Base-by-base conservation (phyloP, 2,888 invertebrate genomes). In the Apodemia duryi region DNA sequence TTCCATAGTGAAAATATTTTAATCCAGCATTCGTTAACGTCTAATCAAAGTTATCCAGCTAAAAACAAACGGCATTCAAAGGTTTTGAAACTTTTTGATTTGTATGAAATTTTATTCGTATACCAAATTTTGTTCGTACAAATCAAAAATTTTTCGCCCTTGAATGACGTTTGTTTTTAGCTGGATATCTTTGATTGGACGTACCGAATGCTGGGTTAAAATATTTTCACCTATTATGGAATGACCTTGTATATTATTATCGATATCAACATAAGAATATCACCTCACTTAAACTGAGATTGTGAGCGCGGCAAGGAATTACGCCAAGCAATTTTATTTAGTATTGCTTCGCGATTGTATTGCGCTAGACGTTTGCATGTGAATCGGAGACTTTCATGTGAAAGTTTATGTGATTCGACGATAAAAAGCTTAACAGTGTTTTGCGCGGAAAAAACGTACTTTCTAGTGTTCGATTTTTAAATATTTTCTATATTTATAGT, bases 341-440 rank as follows among this genome's bases (percentile, higher is more conserved):
- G 69, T 76, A 71, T 71, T 72, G 75, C 71, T 67, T 70, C 72
- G 75, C 71, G 73, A 69, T 70, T 69, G 69, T 72, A 66, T 67
- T 71, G 72, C 70, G 54, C 35, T 69, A 65, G 72, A 68, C 74
- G 72, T n/a, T 62, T 66, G 74, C 71, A 32, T 57, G 54, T 32
- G 29, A 32, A 61, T 38, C 64, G 38, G 21, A 9, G 28, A 61
- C 64, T 64, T 64, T 64, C 64, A 32, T 9, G 54, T 57, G 54
- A 57, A 57, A 57, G 54, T 57, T 54, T 57, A 32, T 57, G 54
- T 29, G 54, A 57, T 57, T 57, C 29, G 46, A 46, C 13, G 46
- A 46, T 13, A 46, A 57, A 29, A 32, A 57, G 54, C 32, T 51
- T 51, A 29, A 28, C 29, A 13, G 54, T 57, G 54, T 11, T 32